Percentiles rank a stretch among this genome's conserved stretches.
Evolutionary conservation across 2,888 invertebrate genomes (phyloP).

Genomic region (Lasius fuliginosus): DNA sequence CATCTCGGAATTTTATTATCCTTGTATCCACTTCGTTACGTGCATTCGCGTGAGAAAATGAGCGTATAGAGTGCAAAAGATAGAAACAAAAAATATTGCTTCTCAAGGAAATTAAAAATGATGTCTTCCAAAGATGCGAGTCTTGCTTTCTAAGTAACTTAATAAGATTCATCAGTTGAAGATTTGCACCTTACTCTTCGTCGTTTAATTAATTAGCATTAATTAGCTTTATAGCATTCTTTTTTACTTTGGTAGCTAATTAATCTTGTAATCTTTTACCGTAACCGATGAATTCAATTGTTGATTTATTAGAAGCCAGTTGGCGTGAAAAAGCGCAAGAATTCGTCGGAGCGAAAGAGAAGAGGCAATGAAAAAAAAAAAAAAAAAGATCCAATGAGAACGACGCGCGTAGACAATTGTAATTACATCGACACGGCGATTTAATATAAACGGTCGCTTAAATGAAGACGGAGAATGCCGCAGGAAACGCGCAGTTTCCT

Average conservation of each 20-base stretch:
- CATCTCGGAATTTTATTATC: conserved; percentile 71
- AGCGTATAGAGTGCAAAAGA: not conserved
- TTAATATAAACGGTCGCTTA: conserved; percentile 39
- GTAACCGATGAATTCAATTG: not conserved
- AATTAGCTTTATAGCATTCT: conserved; percentile 1
- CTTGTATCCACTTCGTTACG: conserved; percentile 59
- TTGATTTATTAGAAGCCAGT: not conserved
- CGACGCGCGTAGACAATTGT: conserved; percentile 23
- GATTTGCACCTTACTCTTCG: not conserved
- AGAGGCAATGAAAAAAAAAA: conserved; percentile 5
- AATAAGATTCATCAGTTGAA: not conserved
- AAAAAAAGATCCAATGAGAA: not conserved
- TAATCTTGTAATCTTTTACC: not conserved
- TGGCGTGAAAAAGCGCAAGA: not conserved
- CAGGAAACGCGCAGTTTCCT: conserved; percentile 13
- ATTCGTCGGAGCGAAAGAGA: not conserved
- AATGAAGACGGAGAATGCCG: conserved; percentile 26
- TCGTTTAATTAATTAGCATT: conserved; percentile 7
- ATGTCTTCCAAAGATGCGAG: not conserved
- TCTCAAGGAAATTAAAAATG: not conserved
- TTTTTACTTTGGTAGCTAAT: not conserved
- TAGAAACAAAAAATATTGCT: conserved; percentile 12
- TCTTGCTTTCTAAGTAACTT: not conserved
- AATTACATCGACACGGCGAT: conserved; percentile 30
- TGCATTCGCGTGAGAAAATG: conserved; percentile 41